phyloP scores from a whole-genome alignment of 2,888 invertebrate species.

The Mechanitis mazaeus region DNA sequence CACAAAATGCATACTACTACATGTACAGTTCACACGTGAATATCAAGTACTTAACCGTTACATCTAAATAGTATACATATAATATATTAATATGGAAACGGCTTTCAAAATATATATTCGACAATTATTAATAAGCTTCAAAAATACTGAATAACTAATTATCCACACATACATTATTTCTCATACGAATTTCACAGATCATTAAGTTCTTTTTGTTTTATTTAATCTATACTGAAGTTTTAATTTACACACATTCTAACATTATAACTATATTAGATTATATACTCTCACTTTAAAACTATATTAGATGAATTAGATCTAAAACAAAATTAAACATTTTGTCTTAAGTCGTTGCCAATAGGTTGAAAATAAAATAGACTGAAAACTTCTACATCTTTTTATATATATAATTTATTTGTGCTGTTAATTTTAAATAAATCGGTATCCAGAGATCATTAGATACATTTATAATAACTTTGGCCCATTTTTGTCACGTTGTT shows the following conservation, averaged over 20 bases:
- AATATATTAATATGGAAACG: slow-evolving; percentile 7
- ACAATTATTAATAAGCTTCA: slow-evolving; percentile 12
- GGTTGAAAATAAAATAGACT: not conserved
- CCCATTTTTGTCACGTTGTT: slow-evolving; percentile 14
- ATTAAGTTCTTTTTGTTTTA: slow-evolving; percentile 14
- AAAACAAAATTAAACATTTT: no score
- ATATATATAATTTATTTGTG: not conserved
- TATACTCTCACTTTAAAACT: not conserved
- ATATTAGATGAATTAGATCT: no score
- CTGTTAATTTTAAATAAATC: not conserved
- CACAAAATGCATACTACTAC: not conserved
- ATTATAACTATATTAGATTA: no score
- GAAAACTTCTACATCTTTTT: no score
- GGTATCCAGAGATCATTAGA: slow-evolving; percentile 3
- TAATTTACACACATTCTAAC: not conserved
- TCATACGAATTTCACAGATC: slow-evolving; percentile 13
- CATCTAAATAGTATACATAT: not conserved
- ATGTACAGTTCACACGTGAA: not conserved
- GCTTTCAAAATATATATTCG: slow-evolving; percentile 14
- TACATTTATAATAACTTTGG: slow-evolving; percentile 9
- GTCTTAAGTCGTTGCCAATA: not conserved
- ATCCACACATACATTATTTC: slow-evolving; percentile 3
- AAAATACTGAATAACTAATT: slow-evolving; percentile 14
- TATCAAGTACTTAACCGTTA: not conserved
- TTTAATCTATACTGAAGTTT: slow-evolving; percentile 2